These are phyloP conservation scores for Bombus vancouverensis DNA, from an alignment of 1,140 invertebrate species.

Conservation along the genomic window DNA sequence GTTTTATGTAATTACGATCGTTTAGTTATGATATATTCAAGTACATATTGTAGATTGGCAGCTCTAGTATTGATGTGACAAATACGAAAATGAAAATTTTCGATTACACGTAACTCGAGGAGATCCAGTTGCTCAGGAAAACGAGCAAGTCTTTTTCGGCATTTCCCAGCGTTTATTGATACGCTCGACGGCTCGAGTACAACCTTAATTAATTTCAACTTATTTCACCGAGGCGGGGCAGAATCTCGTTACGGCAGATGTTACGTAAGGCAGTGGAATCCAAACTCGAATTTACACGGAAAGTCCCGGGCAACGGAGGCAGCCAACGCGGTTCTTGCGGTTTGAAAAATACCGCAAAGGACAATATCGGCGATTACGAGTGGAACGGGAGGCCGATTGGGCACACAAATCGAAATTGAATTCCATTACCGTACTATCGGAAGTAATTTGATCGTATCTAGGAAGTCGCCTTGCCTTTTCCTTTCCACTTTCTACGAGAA, in stretches of 20 bases:
- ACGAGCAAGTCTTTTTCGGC: not conserved
- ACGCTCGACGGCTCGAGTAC: not conserved
- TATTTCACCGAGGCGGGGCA: not conserved
- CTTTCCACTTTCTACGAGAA: conserved; percentile 54
- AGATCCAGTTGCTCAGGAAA: not conserved
- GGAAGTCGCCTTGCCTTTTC: conserved; percentile 40
- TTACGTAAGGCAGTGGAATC: conserved; percentile 20
- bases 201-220: not conserved
- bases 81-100: not conserved
- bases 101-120: not conserved
- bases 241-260: not conserved
- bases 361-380: conserved; percentile 56
- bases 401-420: conserved; percentile 54
- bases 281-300: conserved; percentile 23
- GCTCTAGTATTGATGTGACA: not conserved
- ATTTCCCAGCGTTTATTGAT: not conserved
- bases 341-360: conserved; percentile 51
- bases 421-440: conserved; percentile 44
- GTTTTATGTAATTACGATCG: not conserved
- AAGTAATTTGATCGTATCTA: conserved; percentile 53
- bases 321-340: conserved; percentile 24
- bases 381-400: conserved; percentile 2
- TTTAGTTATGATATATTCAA: too few species aligned
- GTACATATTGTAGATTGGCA: too few species aligned
- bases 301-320: not conserved